Evolutionary conservation across 2,113 vertebrate genomes (phyloP), one percentile per base, ranked within the genome.

Genomic region (Phocoena phocoena): DNA sequence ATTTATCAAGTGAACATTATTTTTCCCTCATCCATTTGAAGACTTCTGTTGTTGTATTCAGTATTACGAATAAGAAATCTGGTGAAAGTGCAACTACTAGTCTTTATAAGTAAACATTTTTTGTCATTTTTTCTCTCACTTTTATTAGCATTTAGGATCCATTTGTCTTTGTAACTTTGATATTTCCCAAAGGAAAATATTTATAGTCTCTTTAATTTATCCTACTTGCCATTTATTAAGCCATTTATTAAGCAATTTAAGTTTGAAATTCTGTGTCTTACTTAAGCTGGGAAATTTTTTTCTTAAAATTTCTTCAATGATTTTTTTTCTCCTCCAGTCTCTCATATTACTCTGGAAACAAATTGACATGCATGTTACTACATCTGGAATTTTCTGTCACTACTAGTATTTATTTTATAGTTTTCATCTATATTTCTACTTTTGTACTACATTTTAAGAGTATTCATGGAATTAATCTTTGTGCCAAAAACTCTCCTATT

Each of bases 91-190:
- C 4, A 62, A 55, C 62, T 73, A 47, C 18, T 50, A 11, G 18
- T 90, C 5, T 25, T 85, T 95, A 11, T 21, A 41, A 62, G 44
- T 71, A 33, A 79, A 80, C 60, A 17, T 77, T 25, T 58, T 86
- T 68, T 31, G 31, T 90, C 15, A 17, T 38, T 73, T 70, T 23
- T 36, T 31, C 23, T 2, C 55, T 71, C 13, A 79, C 18, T 91
- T 91, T 71, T 44, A 3, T 65, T 47, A 47, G 47, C 47, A 12
- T 47, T 47, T 96, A 36, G 11, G 55, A 63, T 84, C 36, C 53
- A 73, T 63, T 73, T 93, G 55, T 84, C n/a, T 93, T 93, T 85
- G 53, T 28, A 94, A 94, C 50, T 90, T 23, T 81, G 15, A 25
- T 82, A 58, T 76, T 77, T 82, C 33, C n/a, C 26, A 81, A 76